These are phyloP conservation scores for Mormyrops boulengeri DNA, from an alignment of 2,797 vertebrate genomes.

Conservation along the genomic window DNA sequence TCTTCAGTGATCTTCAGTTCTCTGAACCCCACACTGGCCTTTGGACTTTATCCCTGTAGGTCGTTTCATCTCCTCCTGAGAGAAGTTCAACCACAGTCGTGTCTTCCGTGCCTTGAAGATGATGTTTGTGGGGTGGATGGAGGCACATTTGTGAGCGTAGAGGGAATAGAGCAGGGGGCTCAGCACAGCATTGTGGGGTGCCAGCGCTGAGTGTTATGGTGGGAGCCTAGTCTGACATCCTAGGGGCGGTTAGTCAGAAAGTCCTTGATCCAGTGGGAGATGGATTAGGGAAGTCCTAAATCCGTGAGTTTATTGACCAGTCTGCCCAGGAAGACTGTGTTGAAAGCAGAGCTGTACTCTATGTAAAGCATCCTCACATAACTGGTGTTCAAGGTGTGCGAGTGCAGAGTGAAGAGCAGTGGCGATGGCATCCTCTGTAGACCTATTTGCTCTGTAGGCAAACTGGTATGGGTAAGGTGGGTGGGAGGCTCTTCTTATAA, in stretches of 20 bases:
- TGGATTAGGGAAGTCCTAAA: neutral
- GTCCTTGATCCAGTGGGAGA: neutral
- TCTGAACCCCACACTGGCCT: neutral
- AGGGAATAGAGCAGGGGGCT: neutral
- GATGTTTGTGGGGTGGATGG: neutral
- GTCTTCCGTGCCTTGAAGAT: neutral
- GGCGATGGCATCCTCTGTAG: neutral
- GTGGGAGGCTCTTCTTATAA: neutral
- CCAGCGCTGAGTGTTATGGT: neutral
- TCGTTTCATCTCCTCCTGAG: neutral
- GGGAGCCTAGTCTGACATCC: neutral
- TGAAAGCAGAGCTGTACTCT: neutral
- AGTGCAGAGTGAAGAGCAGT: neutral
- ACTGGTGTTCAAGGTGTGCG: neutral
- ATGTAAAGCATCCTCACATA: neutral
- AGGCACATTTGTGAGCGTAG: neutral
- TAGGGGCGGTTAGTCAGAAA: neutral
- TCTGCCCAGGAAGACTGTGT: neutral
- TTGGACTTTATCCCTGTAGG: neutral
- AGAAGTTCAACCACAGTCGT: neutral
- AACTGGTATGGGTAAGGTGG: neutral
- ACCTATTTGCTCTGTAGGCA: neutral
- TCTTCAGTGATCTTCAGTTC: neutral
- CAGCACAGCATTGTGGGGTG: neutral
- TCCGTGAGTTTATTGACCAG: neutral